A percentile compares a stretch with the other conserved stretches of the same genome.
Evolutionary conservation across 2,888 invertebrate species (phyloP).

Genomic region (Platerodrilus igneus): DNA sequence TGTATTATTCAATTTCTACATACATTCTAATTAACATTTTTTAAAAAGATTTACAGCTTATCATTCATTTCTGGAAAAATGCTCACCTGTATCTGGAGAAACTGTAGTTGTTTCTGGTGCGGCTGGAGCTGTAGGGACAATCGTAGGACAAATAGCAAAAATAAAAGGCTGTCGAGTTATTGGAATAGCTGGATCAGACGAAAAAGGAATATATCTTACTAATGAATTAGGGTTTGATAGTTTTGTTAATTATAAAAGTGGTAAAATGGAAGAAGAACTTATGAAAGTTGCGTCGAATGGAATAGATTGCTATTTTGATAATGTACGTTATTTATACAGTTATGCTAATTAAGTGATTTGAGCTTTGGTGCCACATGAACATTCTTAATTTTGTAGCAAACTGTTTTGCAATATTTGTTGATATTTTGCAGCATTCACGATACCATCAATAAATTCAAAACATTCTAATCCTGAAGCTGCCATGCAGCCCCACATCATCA

Average conservation of each 20-base stretch:
- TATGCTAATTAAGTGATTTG: background rate
- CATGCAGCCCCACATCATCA: too few relatives aligned
- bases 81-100: constrained; percentile 66
- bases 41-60: constrained; percentile 66
- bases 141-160: constrained; percentile 76
- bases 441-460: too few relatives aligned
- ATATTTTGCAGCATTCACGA: too few relatives aligned
- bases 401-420: too few relatives aligned
- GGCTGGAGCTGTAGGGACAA: constrained; percentile 72
- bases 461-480: too few relatives aligned
- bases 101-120: constrained; percentile 70
- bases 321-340: constrained; percentile 50
- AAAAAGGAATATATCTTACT: constrained; percentile 62
- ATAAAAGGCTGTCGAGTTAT: constrained; percentile 65
- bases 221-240: constrained; percentile 62
- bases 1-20: background rate
- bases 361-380: background rate
- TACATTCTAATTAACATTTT: constrained; percentile 2
- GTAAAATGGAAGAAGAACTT: constrained; percentile 52
- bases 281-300: constrained; percentile 59
- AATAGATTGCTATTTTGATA: constrained; percentile 72
- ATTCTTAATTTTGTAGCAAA: too few relatives aligned
- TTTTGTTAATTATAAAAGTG: constrained; percentile 70
- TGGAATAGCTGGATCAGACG: constrained; percentile 66
- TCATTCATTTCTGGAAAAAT: constrained; percentile 68